These are phyloP conservation scores for Stenodema calcarata DNA, from an alignment of 2,888 invertebrate species.

Conservation along the genomic window DNA sequence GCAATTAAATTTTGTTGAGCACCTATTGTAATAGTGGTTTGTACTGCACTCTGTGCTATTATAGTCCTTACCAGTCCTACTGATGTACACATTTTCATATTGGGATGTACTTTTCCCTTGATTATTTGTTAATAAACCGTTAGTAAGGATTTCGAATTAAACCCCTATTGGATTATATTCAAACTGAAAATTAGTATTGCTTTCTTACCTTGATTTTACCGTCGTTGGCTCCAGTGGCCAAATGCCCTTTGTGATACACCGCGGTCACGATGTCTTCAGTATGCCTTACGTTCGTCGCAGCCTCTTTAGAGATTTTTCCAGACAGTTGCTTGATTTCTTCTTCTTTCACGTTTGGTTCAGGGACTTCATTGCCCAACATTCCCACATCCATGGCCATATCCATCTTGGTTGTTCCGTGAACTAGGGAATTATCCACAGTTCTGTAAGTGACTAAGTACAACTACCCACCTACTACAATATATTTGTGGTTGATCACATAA, in stretches of 20 bases:
- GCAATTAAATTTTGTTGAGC: no score
- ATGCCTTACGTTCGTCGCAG: constrained; percentile 62
- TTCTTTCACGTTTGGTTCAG: constrained; percentile 21
- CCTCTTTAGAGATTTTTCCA: background rate
- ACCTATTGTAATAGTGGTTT: no score
- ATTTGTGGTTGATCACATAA: no score
- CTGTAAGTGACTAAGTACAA: no score
- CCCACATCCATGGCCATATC: background rate
- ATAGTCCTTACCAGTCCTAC: no score
- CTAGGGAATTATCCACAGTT: background rate
- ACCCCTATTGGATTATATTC: no score
- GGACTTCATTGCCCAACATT: constrained; percentile 36
- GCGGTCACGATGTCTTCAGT: constrained; percentile 63
- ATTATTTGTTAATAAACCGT: no score
- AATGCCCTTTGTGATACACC: constrained; percentile 62
- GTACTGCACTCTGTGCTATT: no score
- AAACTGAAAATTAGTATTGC: background rate
- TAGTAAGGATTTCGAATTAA: no score
- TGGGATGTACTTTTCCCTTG: no score
- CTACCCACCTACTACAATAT: no score
- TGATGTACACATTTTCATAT: no score
- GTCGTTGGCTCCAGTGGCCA: constrained; percentile 65
- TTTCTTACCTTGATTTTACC: constrained; percentile 64
- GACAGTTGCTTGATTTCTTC: background rate
- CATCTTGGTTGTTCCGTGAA: background rate